phyloP scores from a whole-genome alignment of 1,140 invertebrate genomes.

The Papilio helenus region DNA sequence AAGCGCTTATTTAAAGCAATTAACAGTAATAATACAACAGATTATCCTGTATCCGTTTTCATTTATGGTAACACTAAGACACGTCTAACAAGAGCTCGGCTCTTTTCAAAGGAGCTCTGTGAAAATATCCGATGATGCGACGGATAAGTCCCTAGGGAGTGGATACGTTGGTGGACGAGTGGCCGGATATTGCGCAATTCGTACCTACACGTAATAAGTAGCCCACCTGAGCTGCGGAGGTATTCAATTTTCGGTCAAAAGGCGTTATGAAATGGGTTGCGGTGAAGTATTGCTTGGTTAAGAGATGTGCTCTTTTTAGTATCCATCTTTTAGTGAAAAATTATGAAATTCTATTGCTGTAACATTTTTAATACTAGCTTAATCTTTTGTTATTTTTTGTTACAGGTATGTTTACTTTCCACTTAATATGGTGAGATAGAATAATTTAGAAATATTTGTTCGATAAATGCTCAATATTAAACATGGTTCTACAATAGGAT shows the following conservation, averaged over 20 bases:
- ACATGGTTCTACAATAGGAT: no score
- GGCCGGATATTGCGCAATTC: conserved; percentile 33
- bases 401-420: background rate
- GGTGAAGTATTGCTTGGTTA: background rate
- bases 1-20: background rate
- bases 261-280: conserved; percentile 20
- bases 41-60: conserved; percentile 11
- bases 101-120: conserved; percentile 41
- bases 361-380: no score
- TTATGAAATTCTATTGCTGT: background rate
- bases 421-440: background rate
- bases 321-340: background rate
- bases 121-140: conserved; percentile 50
- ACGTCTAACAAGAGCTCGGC: conserved; percentile 39
- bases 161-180: conserved; percentile 40
- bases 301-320: background rate
- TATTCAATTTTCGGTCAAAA: conserved; percentile 39
- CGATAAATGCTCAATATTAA: background rate
- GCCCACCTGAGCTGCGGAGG: conserved; percentile 28
- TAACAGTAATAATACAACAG: background rate
- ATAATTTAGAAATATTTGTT: background rate
- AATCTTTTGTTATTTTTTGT: background rate
- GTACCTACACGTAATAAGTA: conserved; percentile 27
- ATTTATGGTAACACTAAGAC: conserved; percentile 13
- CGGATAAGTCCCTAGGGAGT: conserved; percentile 42